phyloP scores from a whole-genome alignment of 2,888 invertebrate species.

The Temnothorax unifasciatus region DNA sequence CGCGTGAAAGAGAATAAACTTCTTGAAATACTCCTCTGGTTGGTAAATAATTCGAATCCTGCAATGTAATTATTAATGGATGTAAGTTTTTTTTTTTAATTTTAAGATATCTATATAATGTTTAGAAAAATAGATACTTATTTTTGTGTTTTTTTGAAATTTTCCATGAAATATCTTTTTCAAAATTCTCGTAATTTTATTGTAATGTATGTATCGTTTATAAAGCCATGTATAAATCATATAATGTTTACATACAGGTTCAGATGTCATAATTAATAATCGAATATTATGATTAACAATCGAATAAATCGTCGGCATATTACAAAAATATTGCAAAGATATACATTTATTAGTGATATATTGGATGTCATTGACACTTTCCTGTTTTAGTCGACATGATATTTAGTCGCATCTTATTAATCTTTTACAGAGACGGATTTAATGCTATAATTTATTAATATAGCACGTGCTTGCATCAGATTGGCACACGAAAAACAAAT shows the following conservation, averaged over 20 bases:
- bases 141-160: background rate
- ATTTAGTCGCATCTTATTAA: conserved; percentile 16
- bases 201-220: background rate
- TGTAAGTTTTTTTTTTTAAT: background rate
- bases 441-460: conserved; percentile 34
- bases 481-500: conserved; percentile 27
- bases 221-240: background rate
- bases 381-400: background rate
- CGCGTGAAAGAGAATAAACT: background rate
- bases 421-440: conserved; percentile 13
- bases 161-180: background rate
- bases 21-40: background rate
- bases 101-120: background rate
- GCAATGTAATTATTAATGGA: background rate
- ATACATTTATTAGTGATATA: background rate
- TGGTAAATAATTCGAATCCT: background rate
- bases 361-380: background rate
- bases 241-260: background rate
- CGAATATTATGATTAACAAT: conserved; percentile 11
- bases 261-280: conserved; percentile 10
- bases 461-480: background rate
- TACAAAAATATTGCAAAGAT: background rate
- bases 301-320: background rate
- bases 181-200: background rate
- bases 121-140: background rate